Evolutionary conservation across 1,140 invertebrate species (phyloP).

Genomic region (Helicoverpa armigera): DNA sequence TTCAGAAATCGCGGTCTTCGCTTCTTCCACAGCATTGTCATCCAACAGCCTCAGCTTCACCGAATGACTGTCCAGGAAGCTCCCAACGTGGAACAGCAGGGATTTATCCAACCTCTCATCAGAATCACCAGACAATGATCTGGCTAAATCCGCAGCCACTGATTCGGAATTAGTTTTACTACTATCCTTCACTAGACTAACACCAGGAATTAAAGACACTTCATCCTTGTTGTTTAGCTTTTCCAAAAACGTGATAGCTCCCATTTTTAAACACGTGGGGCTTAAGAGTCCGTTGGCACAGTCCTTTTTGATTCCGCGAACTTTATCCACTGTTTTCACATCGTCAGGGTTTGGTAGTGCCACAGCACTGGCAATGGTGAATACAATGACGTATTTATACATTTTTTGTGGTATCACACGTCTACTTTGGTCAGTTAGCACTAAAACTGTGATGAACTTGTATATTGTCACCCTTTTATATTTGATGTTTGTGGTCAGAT

Average conservation of each 20-base stretch:
- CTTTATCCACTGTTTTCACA: constrained; percentile 35
- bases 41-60: constrained; percentile 90
- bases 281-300: constrained; percentile 89
- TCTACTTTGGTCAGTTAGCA: constrained; percentile 43
- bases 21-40: constrained; percentile 86
- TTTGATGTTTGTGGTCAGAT: constrained; percentile 61
- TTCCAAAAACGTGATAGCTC: constrained; percentile 90
- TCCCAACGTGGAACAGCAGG: constrained; percentile 89
- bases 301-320: constrained; percentile 78
- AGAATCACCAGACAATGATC: constrained; percentile 90
- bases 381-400: constrained; percentile 51
- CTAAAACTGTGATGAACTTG: constrained; percentile 57
- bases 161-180: constrained; percentile 87
- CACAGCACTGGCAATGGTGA: constrained; percentile 50
- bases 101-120: constrained; percentile 91
- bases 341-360: constrained; percentile 58
- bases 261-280: constrained; percentile 91
- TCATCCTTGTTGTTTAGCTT: constrained; percentile 88
- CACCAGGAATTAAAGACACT: constrained; percentile 89
- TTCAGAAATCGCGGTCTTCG: constrained; percentile 72
- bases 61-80: constrained; percentile 89
- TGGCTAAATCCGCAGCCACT: constrained; percentile 88
- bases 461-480: constrained; percentile 64
- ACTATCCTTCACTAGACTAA: constrained; percentile 89
- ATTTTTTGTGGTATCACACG: constrained; percentile 55